Evolutionary conservation across 53 echinoderm and acorn worm genomes (phyloP).

Genomic region (Luidia sarsii): DNA sequence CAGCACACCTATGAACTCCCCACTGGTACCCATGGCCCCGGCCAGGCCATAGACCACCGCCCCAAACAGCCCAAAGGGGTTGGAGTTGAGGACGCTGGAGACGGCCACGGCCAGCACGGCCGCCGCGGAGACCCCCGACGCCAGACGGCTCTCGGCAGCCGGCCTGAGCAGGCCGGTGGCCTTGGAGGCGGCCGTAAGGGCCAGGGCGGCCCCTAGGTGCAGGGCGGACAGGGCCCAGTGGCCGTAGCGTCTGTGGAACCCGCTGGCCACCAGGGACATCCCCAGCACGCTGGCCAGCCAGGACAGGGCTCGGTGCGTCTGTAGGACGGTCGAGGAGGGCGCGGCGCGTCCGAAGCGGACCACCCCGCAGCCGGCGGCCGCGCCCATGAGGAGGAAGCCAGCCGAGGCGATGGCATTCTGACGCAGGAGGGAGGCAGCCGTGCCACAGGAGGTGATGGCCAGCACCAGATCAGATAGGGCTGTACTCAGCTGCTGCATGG

Average conservation of each 20-base stretch:
- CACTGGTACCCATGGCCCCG: constrained; percentile 75
- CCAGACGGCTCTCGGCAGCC: constrained; percentile 31
- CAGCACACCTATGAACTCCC: constrained; percentile 56
- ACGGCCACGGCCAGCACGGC: constrained; percentile 77
- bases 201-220: constrained; percentile 68
- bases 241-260: constrained; percentile 63
- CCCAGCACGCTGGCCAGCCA: constrained; percentile 78
- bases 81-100: constrained; percentile 70
- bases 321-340: constrained; percentile 55
- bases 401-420: constrained; percentile 51
- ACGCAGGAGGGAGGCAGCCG: constrained; percentile 51
- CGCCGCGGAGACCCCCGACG: constrained; percentile 54
- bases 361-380: constrained; percentile 72
- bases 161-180: constrained; percentile 27
- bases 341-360: constrained; percentile 62
- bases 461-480: constrained; percentile 87
- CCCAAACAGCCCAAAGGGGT: constrained; percentile 87
- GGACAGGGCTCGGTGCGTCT: constrained; percentile 67
- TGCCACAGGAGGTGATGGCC: constrained; percentile 73
- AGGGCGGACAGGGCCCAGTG: constrained; percentile 59
- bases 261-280: constrained; percentile 74
- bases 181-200: constrained; percentile 49
- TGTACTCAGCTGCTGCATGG: constrained; percentile 67
- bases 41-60: constrained; percentile 73
- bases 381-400: constrained; percentile 78